A percentile compares a stretch with the other conserved stretches of the same genome.
phyloP scores from a whole-genome alignment of 2,888 invertebrate genomes.

The Leptinotarsa juncta region DNA sequence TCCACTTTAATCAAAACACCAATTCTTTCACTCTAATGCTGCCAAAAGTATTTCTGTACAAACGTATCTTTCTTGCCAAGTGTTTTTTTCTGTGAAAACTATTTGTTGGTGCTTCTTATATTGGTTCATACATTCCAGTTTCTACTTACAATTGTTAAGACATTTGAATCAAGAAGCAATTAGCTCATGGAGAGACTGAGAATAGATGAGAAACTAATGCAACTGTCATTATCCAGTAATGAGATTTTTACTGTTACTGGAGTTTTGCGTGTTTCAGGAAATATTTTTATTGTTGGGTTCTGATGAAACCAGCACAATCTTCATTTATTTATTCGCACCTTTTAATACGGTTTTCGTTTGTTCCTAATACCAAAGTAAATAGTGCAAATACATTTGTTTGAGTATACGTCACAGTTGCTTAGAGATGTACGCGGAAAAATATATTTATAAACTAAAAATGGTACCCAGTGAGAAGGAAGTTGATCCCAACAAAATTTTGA shows the following conservation, averaged over 20 bases:
- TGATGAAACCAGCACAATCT: background rate
- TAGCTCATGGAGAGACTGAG: background rate
- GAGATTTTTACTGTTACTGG: background rate
- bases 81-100: no score
- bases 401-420: constrained; percentile 7
- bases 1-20: no score
- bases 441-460: constrained; percentile 31
- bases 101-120: no score
- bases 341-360: background rate
- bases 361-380: background rate
- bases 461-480: constrained; percentile 19
- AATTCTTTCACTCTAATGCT: no score
- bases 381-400: background rate
- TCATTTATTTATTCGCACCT: background rate
- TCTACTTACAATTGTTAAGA: no score
- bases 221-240: background rate
- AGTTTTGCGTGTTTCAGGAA: background rate
- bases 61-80: no score
- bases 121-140: no score
- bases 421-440: constrained; percentile 30
- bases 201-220: background rate
- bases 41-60: no score
- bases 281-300: background rate
- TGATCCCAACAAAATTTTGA: constrained; percentile 37
- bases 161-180: background rate